Percentiles rank a stretch among this genome's conserved stretches.
These are phyloP conservation scores for Ancistrus triradiatus DNA, from an alignment of 2,113 vertebrate species.

Conservation along the genomic window DNA sequence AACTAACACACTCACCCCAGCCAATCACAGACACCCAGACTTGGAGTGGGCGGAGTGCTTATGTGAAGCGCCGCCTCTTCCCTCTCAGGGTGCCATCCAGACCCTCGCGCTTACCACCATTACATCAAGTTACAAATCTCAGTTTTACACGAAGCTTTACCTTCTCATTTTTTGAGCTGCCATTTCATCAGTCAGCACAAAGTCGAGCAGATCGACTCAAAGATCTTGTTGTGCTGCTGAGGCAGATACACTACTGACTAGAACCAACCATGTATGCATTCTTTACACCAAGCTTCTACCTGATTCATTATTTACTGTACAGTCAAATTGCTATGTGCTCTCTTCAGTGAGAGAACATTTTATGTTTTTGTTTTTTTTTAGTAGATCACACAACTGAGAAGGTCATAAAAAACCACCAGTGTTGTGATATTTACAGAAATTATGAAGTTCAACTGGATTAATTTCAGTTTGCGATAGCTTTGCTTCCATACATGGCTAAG, in stretches of 20 bases:
- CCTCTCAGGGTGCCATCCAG: conserved; percentile 43
- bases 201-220: conserved; percentile 58
- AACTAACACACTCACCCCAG: conserved; percentile 18
- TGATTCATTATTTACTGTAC: too few relatives aligned
- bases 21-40: conserved; percentile 19
- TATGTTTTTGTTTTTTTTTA: too few relatives aligned
- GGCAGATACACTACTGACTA: conserved; percentile 61
- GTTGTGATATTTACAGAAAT: too few relatives aligned
- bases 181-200: conserved; percentile 62
- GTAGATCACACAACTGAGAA: too few relatives aligned
- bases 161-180: conserved; percentile 78
- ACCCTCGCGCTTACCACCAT: conserved; percentile 59
- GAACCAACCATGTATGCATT: background rate
- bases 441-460: too few relatives aligned
- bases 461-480: too few relatives aligned
- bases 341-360: too few relatives aligned
- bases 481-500: too few relatives aligned
- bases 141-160: conserved; percentile 76
- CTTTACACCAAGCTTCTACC: too few relatives aligned
- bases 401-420: too few relatives aligned
- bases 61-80: conserved; percentile 33
- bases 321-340: too few relatives aligned
- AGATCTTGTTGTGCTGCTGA: conserved; percentile 61
- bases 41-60: conserved; percentile 12
- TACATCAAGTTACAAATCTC: conserved; percentile 66